Percentiles rank a stretch among this genome's conserved stretches.
phyloP scores from a whole-genome alignment of 2,888 invertebrate species.

The Torymus texanus region DNA sequence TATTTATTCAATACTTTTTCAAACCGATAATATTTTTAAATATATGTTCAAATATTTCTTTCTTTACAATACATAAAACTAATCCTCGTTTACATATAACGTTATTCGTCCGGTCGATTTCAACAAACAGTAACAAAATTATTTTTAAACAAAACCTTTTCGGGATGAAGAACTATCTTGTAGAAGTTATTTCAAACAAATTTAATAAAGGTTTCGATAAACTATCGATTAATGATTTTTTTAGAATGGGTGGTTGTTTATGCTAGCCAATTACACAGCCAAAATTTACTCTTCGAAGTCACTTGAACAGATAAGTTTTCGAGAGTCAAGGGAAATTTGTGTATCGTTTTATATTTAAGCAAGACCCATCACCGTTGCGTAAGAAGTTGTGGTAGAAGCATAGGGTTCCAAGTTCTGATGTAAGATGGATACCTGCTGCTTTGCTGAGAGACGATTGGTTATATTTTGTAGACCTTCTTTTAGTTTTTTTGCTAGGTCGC shows the following conservation, averaged over 20 bases:
- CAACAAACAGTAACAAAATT: no score
- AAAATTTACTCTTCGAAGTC: constrained; percentile 47
- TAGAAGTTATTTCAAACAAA: no score
- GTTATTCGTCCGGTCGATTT: no score
- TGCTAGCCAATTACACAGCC: constrained; percentile 53
- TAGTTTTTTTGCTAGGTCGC: constrained; percentile 66
- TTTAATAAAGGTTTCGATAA: neutral
- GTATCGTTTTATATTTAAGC: constrained; percentile 61
- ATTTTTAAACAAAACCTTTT: no score
- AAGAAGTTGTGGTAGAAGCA: constrained; percentile 66
- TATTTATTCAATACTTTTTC: no score
- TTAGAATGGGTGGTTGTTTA: constrained; percentile 37
- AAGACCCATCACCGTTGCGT: constrained; percentile 67
- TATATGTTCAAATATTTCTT: no score
- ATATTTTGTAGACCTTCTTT: constrained; percentile 68
- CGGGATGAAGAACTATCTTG: no score
- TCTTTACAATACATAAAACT: no score
- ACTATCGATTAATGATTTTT: neutral
- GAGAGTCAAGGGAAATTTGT: constrained; percentile 43
- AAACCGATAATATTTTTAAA: no score
- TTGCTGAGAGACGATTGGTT: constrained; percentile 65
- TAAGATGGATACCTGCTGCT: constrained; percentile 73
- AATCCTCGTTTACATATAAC: no score
- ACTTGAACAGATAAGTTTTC: constrained; percentile 50
- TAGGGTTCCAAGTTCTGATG: constrained; percentile 69